A percentile compares a stretch with the other conserved stretches of the same genome.
phyloP scores from a whole-genome alignment of 2,797 vertebrate species.

The Florisuga fusca region DNA sequence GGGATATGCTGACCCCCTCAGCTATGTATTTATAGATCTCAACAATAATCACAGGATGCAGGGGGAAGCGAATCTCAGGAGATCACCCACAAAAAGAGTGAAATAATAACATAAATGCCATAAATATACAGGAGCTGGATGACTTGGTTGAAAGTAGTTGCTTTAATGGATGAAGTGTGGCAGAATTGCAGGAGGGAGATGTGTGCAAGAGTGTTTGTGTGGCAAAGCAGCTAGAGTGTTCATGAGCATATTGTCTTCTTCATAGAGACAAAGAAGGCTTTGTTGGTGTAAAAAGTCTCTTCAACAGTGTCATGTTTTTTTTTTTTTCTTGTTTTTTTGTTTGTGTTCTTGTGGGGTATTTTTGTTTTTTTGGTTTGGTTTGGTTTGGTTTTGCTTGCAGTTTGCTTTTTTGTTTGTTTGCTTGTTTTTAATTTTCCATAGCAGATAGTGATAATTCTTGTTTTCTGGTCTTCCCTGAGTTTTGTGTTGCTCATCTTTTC shows the following conservation, averaged over 20 bases:
- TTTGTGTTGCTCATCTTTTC: neutral
- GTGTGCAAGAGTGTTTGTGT: neutral
- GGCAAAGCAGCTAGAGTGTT: neutral
- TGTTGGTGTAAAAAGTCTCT: neutral
- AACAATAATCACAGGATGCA: slow-evolving; percentile 41
- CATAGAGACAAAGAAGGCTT: neutral
- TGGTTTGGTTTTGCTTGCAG: too few species aligned
- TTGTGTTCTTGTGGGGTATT: too few species aligned
- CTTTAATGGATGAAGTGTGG: neutral
- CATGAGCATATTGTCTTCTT: neutral
- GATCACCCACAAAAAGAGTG: slow-evolving; percentile 10
- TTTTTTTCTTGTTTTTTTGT: neutral
- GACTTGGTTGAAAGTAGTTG: neutral
- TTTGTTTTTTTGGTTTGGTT: too few species aligned
- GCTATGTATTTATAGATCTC: slow-evolving; percentile 29
- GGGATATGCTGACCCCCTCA: neutral
- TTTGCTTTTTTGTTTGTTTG: too few species aligned
- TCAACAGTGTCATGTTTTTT: neutral
- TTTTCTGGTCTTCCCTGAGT: neutral
- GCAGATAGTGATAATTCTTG: neutral
- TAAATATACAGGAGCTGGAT: neutral
- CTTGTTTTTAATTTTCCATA: neutral
- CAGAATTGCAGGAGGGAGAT: neutral
- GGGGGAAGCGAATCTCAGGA: slow-evolving; percentile 6
- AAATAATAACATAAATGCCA: slow-evolving; percentile 37